Evolutionary conservation across 2,888 invertebrate species (phyloP), one percentile per base, ranked within the genome.

Genomic region (Melanostoma scalare): DNA sequence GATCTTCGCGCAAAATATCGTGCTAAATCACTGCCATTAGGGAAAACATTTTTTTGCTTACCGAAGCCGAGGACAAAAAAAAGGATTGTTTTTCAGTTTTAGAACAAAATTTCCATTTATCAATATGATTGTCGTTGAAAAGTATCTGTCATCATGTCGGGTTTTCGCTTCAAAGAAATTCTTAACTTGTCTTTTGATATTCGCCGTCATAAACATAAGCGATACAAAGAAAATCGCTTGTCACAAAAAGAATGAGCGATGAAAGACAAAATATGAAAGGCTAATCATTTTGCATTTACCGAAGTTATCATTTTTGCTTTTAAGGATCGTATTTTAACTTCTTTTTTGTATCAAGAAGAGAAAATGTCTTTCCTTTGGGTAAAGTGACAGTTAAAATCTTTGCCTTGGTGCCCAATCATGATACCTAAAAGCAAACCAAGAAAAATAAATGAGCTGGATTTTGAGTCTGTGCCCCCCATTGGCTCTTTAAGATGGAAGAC

Each of bases 81-180:
- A 78, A 74, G 78, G 78, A 78, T 74, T 78, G 63, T 73, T 55
- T 68, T 69, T 65, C 50, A 46, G 52, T 71, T 76, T 68, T 53
- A 77, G 20, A 63, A 52, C 52, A 53, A 78, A 82, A 69, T 82
- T 78, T 71, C 82, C 69, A 82, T 82, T 82, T 82, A 77, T 78
- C 82, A 82, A 82, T 78, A 78, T 82, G 82, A 82, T 82, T 82
- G 82, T 82, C 82, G 73, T 78, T 78, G 82, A 82, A 78, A 78
- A 82, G 82, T 35, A 82, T 82, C 82, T 78, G 82, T 82, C 82
- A 78, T 74, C 78, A 42, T 78, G 82, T 69, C 82, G 73, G 42
- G 65, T 40, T 74, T 63, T 58, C 55, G 55, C 42, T 67, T 60
- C 40, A 36, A 6, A 40, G 53, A 38, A 40, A 31, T 30, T 30